Evolutionary conservation across 35 echinoderm and acorn worm genomes (phyloP).

Genomic region (Apostichopus japonicus): DNA sequence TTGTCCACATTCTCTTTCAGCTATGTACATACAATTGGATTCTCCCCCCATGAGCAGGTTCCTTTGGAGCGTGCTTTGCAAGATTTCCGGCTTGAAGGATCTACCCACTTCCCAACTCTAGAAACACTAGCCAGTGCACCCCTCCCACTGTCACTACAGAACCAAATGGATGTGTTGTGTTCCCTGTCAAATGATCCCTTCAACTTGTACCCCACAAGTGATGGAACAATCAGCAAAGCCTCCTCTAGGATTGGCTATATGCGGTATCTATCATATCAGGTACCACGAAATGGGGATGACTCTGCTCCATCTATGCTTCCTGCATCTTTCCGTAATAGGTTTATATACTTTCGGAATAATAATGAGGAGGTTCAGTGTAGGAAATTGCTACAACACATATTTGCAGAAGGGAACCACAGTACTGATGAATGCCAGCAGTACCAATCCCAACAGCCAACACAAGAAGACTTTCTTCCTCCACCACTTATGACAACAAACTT

Average conservation of each 20-base stretch:
- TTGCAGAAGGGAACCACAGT: background rate
- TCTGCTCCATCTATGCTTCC: constrained; percentile 27
- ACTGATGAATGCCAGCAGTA: background rate
- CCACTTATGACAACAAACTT: background rate
- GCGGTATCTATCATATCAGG: constrained; percentile 20
- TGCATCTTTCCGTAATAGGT: constrained; percentile 31
- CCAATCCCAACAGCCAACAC: background rate
- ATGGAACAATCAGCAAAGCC: constrained; percentile 17
- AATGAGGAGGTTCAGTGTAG: background rate
- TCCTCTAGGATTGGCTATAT: constrained; percentile 35
- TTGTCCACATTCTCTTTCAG: background rate
- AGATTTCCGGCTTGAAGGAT: background rate
- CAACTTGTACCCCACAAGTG: constrained; percentile 1
- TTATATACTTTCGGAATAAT: constrained; percentile 26
- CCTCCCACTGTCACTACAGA: background rate
- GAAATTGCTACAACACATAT: constrained; percentile 17
- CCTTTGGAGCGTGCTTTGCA: background rate
- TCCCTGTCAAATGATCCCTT: constrained; percentile 34
- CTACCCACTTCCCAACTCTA: background rate
- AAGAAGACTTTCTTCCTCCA: background rate
- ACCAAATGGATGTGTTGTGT: constrained; percentile 29
- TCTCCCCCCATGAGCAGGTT: background rate
- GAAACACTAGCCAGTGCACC: background rate
- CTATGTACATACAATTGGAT: constrained; percentile 2
- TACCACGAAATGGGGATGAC: background rate